Evolutionary conservation across 2,113 vertebrate species (phyloP), one percentile per base, ranked within the genome.

Genomic region (Apodemus speciosus): DNA sequence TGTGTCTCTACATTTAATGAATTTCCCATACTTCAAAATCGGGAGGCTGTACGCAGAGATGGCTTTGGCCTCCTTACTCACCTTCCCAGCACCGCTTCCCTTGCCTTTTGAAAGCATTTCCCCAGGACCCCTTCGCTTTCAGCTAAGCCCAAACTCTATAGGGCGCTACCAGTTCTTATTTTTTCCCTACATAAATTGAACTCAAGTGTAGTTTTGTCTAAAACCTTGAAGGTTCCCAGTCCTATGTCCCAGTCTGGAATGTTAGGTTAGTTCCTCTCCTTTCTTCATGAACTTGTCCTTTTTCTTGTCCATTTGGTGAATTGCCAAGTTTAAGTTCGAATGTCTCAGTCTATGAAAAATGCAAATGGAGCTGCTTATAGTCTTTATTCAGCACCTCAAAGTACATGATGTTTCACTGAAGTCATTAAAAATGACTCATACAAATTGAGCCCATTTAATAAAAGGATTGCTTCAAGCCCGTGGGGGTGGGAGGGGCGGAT

Each of bases 241-340:
- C 51, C 46, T 68, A 76, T 16, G 80, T 79, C 20, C 35, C 46
- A 81, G 66, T 40, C 79, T 75, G 73, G 62, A 64, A 51, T 86
- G 38, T 35, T 76, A 6, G 73, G 46, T 56, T 38, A 69, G 51
- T 81, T 32, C 35, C 1, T 30, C 58, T 30, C 69, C 64, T 92
- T 64, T 92, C 83, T 80, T 43, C 40, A 49, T 0, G 20, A 13
- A 69, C 64, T 75, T 20, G 56, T 88, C 79, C 56, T 38, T 93
- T 60, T 93, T 84, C 56, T 81, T 81, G 46, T 85, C 30, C 64
- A 85, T 58, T 88, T 89, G 72, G 72, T 94, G 80, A 93, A 86
- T 35, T 80, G 30, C 76, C 85, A 90, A 87, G 20, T 89, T 66
- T 90, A 76, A 76, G 75, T 46, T 92, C 90, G 80, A 95, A 95